These are phyloP conservation scores for Eubasilissa splendida DNA, from an alignment of 2,888 invertebrate genomes.

Conservation along the genomic window DNA sequence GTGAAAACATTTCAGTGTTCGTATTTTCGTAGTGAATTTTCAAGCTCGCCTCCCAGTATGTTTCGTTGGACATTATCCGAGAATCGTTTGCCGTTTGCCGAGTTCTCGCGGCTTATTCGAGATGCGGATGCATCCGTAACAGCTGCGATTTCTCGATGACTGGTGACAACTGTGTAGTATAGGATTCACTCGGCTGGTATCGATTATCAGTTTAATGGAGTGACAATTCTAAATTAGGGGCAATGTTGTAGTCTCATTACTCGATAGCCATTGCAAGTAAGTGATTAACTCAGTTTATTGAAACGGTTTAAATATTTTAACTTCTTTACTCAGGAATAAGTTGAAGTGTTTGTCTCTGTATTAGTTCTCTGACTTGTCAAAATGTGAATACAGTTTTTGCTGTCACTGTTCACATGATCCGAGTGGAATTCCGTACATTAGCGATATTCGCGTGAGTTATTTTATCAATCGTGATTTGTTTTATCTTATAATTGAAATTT, in stretches of 20 bases:
- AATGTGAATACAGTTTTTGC: too few relatives aligned
- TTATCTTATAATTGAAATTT: too few relatives aligned
- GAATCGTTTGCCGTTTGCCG: background rate
- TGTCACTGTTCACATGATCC: too few relatives aligned
- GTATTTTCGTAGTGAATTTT: slow-evolving; percentile 8
- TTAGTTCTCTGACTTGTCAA: too few relatives aligned
- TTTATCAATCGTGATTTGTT: too few relatives aligned
- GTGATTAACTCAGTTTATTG: too few relatives aligned
- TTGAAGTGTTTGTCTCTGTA: too few relatives aligned
- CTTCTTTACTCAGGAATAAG: too few relatives aligned
- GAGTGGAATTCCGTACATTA: too few relatives aligned
- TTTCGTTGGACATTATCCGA: slow-evolving; percentile 6
- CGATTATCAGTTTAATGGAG: slow-evolving; percentile 47
- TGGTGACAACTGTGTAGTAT: slow-evolving; percentile 4
- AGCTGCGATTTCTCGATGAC: slow-evolving; percentile 10
- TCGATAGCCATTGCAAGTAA: too few relatives aligned
- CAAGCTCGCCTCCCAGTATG: slow-evolving; percentile 2
- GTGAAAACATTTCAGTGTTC: slow-evolving; percentile 25
- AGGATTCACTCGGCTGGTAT: slow-evolving; percentile 40
- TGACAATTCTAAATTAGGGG: slow-evolving; percentile 30
- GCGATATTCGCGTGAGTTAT: too few relatives aligned
- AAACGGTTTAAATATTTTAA: too few relatives aligned
- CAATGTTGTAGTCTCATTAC: background rate
- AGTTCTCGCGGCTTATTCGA: background rate
- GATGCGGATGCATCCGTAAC: background rate